Base-by-base conservation (phyloP, 2,797 vertebrate species). In the Takifugu ocellatus region DNA sequence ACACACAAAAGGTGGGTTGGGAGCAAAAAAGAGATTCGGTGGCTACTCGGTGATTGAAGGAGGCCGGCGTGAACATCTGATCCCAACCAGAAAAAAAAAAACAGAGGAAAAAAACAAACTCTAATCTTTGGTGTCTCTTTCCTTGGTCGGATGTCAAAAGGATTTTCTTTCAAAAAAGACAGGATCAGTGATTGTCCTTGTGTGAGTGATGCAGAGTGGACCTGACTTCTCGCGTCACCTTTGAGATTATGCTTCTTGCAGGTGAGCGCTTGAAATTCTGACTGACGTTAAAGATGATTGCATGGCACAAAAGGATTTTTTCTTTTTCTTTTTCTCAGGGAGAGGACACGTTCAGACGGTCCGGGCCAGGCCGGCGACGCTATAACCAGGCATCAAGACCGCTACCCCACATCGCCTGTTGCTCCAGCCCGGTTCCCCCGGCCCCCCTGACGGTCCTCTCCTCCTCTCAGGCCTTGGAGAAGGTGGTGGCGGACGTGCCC, bases 381-480 rank as follows among this genome's bases (percentile, higher is more conserved):
- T 65, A 63, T 14, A 68, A 47, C 74, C 81, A 66, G 75, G 77
- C 68, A 74, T 79, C 44, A 80, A 65, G 61, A 58, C 67, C 70
- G 70, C 58, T 71, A 70, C 62, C 33, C 81, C 66, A 60, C 59
- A 55, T 50, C 14, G 29, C 79, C 79, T 73, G 66, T 57, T 59
- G 49, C 59, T 77, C 76, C 72, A 56, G 59, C 81, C 75, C 75
- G 60, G 54, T 66, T 54, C 66, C 75, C 66, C 9, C 45, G 58
- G 70, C 73, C 63, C 66, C 78, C 11, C 36, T 70, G 70, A 75
- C 71, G 65, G 79, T 52, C 77, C 73, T 63, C 77, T 71, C 67
- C 72, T 64, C 50, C 68, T 77, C 87, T 97, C 92, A 99, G 89
- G 95, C 95, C 90, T 97, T 97, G 82, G 96, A 95, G 87, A 97